phyloP scores from a whole-genome alignment of 2,113 vertebrate species.

The Lates calcarifer region DNA sequence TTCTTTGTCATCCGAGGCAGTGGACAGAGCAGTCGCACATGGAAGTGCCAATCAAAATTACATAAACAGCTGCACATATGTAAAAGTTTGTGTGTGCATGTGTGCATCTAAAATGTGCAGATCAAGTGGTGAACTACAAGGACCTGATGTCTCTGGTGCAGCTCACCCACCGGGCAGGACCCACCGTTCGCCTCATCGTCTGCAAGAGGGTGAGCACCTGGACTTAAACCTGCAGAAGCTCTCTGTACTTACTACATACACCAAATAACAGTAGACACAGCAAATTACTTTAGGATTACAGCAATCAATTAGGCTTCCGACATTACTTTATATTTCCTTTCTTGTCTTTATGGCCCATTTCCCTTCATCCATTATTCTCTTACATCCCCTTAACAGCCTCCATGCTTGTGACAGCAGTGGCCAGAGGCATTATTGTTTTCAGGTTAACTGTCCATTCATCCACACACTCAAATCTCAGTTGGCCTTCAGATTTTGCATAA shows the following conservation, averaged over 20 bases:
- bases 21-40: neutral
- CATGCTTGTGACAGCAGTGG: too few species aligned
- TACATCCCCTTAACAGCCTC: too few species aligned
- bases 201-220: slow-evolving; percentile 93
- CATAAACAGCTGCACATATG: neutral
- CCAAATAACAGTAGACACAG: neutral
- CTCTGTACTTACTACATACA: neutral
- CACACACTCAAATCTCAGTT: too few species aligned
- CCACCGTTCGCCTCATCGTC: slow-evolving; percentile 90
- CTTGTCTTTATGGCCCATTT: too few species aligned
- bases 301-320: slow-evolving; percentile 11
- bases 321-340: too few species aligned
- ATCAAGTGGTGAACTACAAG: slow-evolving; percentile 92
- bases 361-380: too few species aligned
- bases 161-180: slow-evolving; percentile 89
- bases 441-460: too few species aligned
- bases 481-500: too few species aligned
- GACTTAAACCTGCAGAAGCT: slow-evolving; percentile 1
- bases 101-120: slow-evolving; percentile 76
- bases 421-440: too few species aligned
- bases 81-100: neutral
- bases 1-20: neutral
- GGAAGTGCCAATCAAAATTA: neutral
- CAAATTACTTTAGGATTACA: slow-evolving; percentile 11
- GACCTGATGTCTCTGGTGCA: slow-evolving; percentile 94